A percentile compares a stretch with the other conserved stretches of the same genome.
phyloP scores from a whole-genome alignment of 1,140 invertebrate genomes.

The Tetramorium alpestre region DNA sequence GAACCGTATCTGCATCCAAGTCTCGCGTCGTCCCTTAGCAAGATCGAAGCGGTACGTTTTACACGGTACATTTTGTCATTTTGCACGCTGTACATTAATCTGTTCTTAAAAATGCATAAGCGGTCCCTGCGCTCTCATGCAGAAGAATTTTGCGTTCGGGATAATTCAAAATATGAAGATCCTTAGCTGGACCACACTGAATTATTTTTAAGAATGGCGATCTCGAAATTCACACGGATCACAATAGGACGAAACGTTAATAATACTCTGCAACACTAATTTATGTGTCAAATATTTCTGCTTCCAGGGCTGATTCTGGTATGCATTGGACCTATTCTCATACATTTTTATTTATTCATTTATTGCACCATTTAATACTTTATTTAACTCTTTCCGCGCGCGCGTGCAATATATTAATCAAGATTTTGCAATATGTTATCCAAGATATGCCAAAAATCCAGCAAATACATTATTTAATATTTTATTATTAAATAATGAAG shows the following conservation, averaged over 20 bases:
- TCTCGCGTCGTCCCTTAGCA: conserved; percentile 86
- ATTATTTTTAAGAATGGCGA: conserved; percentile 43
- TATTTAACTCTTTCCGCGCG: not conserved
- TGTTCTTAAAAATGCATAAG: conserved; percentile 52
- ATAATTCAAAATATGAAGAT: conserved; percentile 45
- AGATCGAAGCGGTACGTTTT: conserved; percentile 87
- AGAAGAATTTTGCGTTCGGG: conserved; percentile 45
- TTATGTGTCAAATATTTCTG: conserved; percentile 78
- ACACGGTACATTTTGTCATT: conserved; percentile 16
- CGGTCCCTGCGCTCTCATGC: conserved; percentile 26
- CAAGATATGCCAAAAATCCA: not conserved
- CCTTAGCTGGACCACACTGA: conserved; percentile 26
- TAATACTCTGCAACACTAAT: conserved; percentile 68
- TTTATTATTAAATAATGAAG: not conserved
- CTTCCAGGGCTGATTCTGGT: conserved; percentile 80
- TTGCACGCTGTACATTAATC: conserved; percentile 45
- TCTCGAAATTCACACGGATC: conserved; percentile 41
- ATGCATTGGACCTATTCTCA: conserved; percentile 71
- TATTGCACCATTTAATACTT: not conserved
- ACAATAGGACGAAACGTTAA: conserved; percentile 49
- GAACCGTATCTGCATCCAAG: conserved; percentile 94
- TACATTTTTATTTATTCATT: conserved; percentile 45
- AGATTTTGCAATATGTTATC: too few relatives aligned
- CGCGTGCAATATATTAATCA: not conserved
- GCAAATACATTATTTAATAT: not conserved